Conservation (phyloP, 2,113 vertebrate species). For the Fulmarus glacialis region DNA sequence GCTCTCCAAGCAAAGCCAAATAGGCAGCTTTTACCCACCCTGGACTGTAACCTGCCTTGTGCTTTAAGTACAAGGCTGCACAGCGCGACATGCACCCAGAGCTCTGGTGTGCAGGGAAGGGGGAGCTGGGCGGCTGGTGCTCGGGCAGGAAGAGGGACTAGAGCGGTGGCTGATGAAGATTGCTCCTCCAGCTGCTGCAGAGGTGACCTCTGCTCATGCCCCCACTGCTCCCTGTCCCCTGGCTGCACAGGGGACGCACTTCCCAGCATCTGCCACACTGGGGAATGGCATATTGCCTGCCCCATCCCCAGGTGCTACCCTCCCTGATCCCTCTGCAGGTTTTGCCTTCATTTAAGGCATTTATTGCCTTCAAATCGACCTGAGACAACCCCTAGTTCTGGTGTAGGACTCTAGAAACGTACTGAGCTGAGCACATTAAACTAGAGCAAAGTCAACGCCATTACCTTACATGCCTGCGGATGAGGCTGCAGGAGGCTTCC, state of each 20-base stretch:
- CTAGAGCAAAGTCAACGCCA: neutral
- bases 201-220: neutral
- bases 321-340: neutral
- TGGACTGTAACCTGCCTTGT: neutral
- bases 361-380: neutral
- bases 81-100: accelerated
- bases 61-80: neutral
- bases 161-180: neutral
- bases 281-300: accelerated
- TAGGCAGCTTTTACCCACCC: neutral
- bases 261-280: neutral
- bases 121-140: neutral
- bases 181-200: neutral
- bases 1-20: neutral
- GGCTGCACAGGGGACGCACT: accelerated
- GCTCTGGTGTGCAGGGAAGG: neutral
- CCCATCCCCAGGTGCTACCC: accelerated
- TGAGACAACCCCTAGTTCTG: neutral
- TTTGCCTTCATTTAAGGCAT: neutral
- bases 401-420: neutral
- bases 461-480: neutral
- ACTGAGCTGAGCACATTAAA: neutral
- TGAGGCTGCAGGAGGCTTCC: neutral
- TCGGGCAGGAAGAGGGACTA: neutral
- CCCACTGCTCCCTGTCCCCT: neutral